Evolutionary conservation across 1,140 invertebrate genomes (phyloP), one percentile per base, ranked within the genome.

Genomic region (Paraescarpia echinospica): DNA sequence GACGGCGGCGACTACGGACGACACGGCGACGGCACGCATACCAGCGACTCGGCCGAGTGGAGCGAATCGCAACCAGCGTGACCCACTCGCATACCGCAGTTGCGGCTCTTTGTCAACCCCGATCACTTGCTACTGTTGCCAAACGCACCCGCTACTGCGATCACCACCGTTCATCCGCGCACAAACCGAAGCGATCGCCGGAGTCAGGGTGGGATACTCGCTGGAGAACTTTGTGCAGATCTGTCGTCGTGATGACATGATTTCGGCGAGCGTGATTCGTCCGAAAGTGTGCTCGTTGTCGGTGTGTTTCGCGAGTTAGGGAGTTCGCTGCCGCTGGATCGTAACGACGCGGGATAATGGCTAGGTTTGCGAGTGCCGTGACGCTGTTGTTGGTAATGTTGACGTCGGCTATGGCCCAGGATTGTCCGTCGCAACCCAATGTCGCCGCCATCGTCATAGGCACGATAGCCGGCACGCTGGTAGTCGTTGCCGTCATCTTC

Each of bases 401-500:
- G 59, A 77, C 59, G 59, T 77, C 59, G 59, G 59, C 59, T 18
- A 77, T 77, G 59, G 59, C 59, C 59, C 12, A 12, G 59, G 59
- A 77, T 18, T 77, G 59, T 31, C 59, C 59, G 9, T 77, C 59
- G 27, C 59, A 27, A 27, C 89, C 89, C 14, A 90, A 90, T 31
- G 35, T 35, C 34, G 89, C 89, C 2, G 89, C 34, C 35, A 34
- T 90, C 35, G 89, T 90, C 34, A 12, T 90, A 4, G 89, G 89
- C 1, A 90, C 34, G 34, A 90, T 90, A 18, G 33, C 35, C 33
- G 89, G 89, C n/a, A 90, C 89, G 6, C 35, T 90, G 89, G 89
- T 31, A 4, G 89, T 90, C 89, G 89, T 90, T 18, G 89, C 89
- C 5, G 35, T 90, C 89, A 35, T 90, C 34, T n/a, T 90, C 89